Evolutionary conservation across 2,113 vertebrate genomes (phyloP).

Genomic region (Tylochromis polylepis): DNA sequence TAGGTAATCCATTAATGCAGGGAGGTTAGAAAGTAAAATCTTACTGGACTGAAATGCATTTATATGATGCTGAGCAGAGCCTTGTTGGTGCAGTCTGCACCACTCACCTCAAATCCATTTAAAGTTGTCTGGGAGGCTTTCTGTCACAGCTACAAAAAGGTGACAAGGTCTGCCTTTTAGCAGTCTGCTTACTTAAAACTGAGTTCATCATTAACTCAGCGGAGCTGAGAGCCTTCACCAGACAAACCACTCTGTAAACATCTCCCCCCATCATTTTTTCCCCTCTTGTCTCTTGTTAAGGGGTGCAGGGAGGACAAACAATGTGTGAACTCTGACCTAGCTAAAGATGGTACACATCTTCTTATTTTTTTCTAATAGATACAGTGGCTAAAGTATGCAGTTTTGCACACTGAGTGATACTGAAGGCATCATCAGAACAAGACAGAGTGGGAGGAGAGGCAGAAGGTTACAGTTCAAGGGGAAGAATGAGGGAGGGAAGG

Average conservation of each 20-base stretch:
- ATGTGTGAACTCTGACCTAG: slow-evolving; percentile 34
- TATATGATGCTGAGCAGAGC: not conserved
- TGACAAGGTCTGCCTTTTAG: slow-evolving; percentile 1
- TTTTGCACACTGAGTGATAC: not conserved
- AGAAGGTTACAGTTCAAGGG: slow-evolving; percentile 57
- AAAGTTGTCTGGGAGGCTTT: not conserved
- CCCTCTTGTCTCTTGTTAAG: slow-evolving; percentile 3
- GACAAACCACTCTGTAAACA: slow-evolving; percentile 62
- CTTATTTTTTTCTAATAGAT: not conserved
- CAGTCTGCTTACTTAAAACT: not conserved
- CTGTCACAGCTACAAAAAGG: not conserved
- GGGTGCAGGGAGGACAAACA: not conserved
- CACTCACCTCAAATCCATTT: slow-evolving; percentile 9
- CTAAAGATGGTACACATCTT: not conserved
- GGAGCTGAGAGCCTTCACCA: slow-evolving; percentile 2
- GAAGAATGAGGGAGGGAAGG: slow-evolving; percentile 59
- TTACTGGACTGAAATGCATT: not conserved
- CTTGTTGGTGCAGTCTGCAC: slow-evolving; percentile 8
- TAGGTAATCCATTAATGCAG: slow-evolving; percentile 36
- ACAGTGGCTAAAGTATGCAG: not conserved
- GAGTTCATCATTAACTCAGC: slow-evolving; percentile 55
- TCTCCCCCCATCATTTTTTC: slow-evolving; percentile 22
- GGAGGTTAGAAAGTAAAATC: not conserved
- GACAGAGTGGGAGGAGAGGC: slow-evolving; percentile 20
- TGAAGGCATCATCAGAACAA: slow-evolving; percentile 13